phyloP scores from a whole-genome alignment of 2,797 vertebrate genomes.

The Synaphobranchus kaupii region DNA sequence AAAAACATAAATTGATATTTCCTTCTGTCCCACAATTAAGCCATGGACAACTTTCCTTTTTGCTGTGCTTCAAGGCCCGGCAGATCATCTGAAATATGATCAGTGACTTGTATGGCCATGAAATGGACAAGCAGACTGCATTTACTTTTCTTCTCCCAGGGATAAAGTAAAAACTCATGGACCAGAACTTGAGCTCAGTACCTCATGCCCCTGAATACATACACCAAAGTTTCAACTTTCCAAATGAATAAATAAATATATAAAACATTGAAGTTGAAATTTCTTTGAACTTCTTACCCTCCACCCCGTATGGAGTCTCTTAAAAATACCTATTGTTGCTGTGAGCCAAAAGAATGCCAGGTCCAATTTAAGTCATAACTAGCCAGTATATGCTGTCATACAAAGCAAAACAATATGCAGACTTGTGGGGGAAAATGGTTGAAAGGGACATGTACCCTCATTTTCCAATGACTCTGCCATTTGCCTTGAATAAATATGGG shows the following conservation, averaged over 20 bases:
- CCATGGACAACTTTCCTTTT: neutral
- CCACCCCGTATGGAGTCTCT: neutral
- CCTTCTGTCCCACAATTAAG: neutral
- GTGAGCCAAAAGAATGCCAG: slow-evolving; percentile 18
- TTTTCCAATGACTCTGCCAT: too few relatives aligned
- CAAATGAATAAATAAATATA: neutral
- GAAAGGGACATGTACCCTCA: slow-evolving; percentile 21
- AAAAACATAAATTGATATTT: neutral
- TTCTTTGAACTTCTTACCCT: slow-evolving; percentile 5
- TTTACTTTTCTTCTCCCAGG: neutral
- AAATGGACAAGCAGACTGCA: neutral
- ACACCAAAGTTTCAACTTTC: neutral
- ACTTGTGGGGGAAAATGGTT: slow-evolving; percentile 4
- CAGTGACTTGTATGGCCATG: neutral
- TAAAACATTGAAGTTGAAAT: neutral
- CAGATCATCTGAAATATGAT: neutral
- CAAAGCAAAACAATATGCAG: neutral
- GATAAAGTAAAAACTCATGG: neutral
- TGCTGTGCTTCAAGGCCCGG: neutral
- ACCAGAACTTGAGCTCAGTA: neutral
- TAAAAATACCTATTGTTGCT: slow-evolving; percentile 6
- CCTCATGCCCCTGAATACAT: neutral
- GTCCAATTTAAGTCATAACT: neutral
- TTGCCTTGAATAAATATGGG: neutral
- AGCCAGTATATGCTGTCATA: slow-evolving; percentile 19